Evolutionary conservation across 2,797 vertebrate species (phyloP).

Genomic region (Aratinga solstitialis): DNA sequence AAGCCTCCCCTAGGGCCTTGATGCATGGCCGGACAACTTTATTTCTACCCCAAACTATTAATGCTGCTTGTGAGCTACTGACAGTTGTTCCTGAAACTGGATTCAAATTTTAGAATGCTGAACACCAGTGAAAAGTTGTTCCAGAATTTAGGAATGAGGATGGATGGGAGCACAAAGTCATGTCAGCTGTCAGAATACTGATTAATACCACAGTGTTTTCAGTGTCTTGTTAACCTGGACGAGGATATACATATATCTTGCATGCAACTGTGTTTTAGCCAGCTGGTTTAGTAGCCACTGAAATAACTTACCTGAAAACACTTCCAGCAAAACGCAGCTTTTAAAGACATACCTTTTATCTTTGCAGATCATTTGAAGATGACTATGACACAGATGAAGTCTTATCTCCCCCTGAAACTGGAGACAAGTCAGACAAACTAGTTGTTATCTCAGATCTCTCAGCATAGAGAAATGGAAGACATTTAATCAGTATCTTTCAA

Average conservation of each 20-base stretch:
- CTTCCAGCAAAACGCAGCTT: not conserved
- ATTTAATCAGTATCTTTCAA: conserved; percentile 55
- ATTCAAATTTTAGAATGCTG: not conserved
- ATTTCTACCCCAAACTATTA: not conserved
- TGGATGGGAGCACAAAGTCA: not conserved
- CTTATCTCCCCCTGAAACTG: conserved; percentile 85
- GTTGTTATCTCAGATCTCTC: conserved; percentile 90
- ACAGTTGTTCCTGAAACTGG: not conserved
- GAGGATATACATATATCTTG: not conserved
- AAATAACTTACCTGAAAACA: not conserved
- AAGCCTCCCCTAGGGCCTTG: not conserved
- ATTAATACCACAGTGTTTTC: not conserved
- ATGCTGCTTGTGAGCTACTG: not conserved
- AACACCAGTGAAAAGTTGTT: not conserved
- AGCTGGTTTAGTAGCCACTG: not conserved
- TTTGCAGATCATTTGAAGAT: conserved; percentile 93
- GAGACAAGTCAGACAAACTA: conserved; percentile 91
- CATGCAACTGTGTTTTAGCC: not conserved
- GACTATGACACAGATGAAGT: conserved; percentile 94
- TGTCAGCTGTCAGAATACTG: not conserved
- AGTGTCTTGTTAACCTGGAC: not conserved
- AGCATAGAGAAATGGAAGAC: conserved; percentile 75
- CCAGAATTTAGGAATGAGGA: not conserved
- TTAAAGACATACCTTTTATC: conserved; percentile 55
- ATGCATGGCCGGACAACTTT: not conserved